phyloP scores from a whole-genome alignment of 2,113 vertebrate species.

The Mystacornis crossleyi region DNA sequence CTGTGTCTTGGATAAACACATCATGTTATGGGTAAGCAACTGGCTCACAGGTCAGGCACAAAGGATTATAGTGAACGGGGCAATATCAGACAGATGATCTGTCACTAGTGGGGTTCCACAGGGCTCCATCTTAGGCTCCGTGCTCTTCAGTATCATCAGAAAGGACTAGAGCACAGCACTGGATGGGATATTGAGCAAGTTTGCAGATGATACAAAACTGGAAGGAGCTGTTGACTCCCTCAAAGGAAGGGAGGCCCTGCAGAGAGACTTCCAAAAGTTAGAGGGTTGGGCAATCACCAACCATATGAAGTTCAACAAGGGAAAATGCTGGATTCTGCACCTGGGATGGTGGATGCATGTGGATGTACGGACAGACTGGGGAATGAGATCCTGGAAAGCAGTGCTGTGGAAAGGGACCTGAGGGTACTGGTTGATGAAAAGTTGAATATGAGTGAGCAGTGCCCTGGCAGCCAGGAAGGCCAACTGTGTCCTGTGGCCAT shows the following conservation, averaged over 20 bases:
- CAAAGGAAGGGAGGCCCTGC: background rate
- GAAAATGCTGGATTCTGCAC: background rate
- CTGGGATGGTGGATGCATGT: no score
- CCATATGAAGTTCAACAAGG: background rate
- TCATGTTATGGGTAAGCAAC: background rate
- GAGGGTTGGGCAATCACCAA: background rate
- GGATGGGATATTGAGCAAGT: background rate
- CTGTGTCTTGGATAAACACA: background rate
- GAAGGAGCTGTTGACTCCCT: background rate
- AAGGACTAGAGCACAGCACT: background rate
- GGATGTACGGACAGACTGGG: background rate
- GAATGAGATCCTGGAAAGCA: background rate
- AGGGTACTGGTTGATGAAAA: fast-evolving
- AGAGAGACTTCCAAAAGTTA: background rate
- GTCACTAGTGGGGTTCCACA: background rate
- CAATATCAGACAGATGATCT: background rate
- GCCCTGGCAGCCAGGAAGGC: background rate
- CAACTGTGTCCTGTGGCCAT: fast-evolving
- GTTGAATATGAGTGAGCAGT: background rate
- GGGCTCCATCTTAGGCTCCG: background rate
- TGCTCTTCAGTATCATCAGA: background rate
- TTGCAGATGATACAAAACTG: background rate
- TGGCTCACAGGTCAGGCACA: background rate
- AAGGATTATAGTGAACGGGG: background rate
- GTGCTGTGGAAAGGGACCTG: no score